These are phyloP conservation scores for Lepeophtheirus salmonis DNA, from an alignment of 1,140 invertebrate species.

Conservation along the genomic window DNA sequence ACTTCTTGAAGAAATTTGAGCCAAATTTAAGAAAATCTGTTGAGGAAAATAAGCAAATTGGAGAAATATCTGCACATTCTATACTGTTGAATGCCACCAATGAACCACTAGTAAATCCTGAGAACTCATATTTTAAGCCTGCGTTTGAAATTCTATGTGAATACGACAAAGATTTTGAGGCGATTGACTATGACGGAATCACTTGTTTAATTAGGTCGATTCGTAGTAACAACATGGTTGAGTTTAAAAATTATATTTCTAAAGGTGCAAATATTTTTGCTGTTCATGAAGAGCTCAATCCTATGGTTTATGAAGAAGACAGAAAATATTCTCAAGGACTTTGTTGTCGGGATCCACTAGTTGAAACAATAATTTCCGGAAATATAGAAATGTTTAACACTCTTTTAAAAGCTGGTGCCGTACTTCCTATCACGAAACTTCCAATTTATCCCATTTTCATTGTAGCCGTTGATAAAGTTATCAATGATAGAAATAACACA, in stretches of 20 bases:
- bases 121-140: constrained; percentile 26
- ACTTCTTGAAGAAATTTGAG: neutral
- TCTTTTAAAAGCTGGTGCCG: neutral
- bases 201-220: neutral
- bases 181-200: neutral
- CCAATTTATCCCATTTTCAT: neutral
- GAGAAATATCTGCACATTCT: neutral
- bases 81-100: neutral
- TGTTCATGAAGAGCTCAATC: constrained; percentile 22
- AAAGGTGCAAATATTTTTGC: constrained; percentile 23
- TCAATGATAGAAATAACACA: constrained; percentile 11
- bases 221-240: constrained; percentile 4
- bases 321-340: neutral
- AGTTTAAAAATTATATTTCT: constrained; percentile 18
- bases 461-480: constrained; percentile 23
- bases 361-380: neutral
- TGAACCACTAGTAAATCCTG: constrained; percentile 25
- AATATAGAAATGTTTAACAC: neutral
- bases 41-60: neutral
- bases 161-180: constrained; percentile 13
- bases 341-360: neutral
- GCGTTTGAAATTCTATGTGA: constrained; percentile 21
- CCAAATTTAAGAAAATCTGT: neutral
- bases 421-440: neutral
- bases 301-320: constrained; percentile 19